Evolutionary conservation across 2,113 vertebrate genomes (phyloP).

Genomic region (Sterna hirundo): DNA sequence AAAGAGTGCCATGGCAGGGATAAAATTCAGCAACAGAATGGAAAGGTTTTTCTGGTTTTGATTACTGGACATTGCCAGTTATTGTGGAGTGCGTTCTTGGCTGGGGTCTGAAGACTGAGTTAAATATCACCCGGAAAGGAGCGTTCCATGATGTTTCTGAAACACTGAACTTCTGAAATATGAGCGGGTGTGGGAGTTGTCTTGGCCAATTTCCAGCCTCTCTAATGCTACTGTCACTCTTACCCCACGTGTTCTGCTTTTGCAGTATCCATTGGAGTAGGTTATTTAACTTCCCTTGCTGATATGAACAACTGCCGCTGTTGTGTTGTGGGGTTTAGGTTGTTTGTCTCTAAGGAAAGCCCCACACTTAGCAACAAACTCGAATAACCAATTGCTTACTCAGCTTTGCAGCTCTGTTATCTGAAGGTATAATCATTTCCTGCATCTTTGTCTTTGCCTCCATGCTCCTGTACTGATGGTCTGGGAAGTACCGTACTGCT

Average conservation of each 20-base stretch:
- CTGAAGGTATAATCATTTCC: constrained; percentile 16
- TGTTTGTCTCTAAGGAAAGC: constrained; percentile 9
- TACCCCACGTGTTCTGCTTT: background rate
- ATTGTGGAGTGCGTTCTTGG: background rate
- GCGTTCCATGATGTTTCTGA: background rate
- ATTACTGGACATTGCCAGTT: background rate
- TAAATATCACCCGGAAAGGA: background rate
- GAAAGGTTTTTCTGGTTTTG: constrained; percentile 32
- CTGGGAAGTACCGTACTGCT: background rate
- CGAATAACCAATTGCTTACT: constrained; percentile 4
- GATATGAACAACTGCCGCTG: background rate
- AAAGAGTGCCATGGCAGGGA: constrained; percentile 2
- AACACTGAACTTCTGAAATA: background rate
- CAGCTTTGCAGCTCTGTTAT: constrained; percentile 15
- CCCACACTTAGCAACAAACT: background rate
- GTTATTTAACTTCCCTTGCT: constrained; percentile 1
- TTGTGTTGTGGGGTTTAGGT: background rate
- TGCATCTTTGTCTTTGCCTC: constrained; percentile 8
- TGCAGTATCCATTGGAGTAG: background rate
- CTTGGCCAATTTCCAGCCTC: background rate
- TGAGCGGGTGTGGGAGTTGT: background rate
- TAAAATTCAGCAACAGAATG: background rate
- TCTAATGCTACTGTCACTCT: background rate
- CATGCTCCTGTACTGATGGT: background rate
- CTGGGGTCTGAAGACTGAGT: background rate